Conservation (phyloP, 2,888 invertebrate species). For the Nezara viridula region DNA sequence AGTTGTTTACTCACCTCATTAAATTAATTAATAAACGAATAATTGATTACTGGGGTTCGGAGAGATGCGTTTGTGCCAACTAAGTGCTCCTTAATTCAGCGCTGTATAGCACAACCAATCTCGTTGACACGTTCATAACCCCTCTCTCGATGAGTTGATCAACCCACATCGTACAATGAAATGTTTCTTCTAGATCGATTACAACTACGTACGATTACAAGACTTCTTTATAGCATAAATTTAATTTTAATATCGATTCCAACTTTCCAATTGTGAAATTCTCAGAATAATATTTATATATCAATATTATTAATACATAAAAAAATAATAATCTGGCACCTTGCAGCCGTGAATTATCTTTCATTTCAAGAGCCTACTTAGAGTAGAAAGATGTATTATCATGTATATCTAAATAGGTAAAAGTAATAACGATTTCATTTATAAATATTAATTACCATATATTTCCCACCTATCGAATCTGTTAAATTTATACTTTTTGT, state of each 20-base stretch:
- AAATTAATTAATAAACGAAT: not conserved
- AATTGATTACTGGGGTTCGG: not conserved
- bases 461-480: too few species aligned
- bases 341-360: too few species aligned
- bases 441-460: too few species aligned
- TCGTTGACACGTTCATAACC: not conserved
- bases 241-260: not conserved
- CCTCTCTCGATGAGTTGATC: not conserved
- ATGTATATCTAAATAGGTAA: too few species aligned
- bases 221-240: fast-evolving
- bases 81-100: not conserved
- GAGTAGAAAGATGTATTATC: too few species aligned
- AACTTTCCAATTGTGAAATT: not conserved
- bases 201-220: not conserved
- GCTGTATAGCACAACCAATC: not conserved
- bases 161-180: not conserved
- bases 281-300: too few species aligned
- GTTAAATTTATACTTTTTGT: too few species aligned
- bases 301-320: too few species aligned
- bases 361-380: too few species aligned
- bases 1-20: not conserved
- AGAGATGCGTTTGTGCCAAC: not conserved
- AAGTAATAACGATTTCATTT: too few species aligned
- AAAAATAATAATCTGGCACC: too few species aligned
- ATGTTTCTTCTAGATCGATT: not conserved